These are phyloP conservation scores for Rallus crepitans DNA, from an alignment of 2,797 vertebrate genomes.

Conservation along the genomic window DNA sequence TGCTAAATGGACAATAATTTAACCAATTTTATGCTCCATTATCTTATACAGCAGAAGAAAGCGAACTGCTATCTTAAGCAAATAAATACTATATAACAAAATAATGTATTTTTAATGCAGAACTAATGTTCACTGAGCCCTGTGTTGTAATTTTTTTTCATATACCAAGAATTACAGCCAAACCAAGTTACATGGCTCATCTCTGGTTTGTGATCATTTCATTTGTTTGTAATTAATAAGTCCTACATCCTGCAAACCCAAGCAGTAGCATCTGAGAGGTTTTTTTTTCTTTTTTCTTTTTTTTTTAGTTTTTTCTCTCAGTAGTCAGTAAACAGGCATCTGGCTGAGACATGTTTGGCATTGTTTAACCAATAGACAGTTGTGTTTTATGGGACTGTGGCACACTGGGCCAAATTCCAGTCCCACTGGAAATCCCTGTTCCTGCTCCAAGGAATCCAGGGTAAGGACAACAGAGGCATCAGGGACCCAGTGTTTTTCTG, in stretches of 20 bases:
- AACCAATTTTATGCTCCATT: background rate
- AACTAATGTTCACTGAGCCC: background rate
- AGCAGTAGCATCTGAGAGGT: constrained; percentile 37
- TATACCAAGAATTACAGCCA: constrained; percentile 1
- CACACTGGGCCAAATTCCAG: constrained; percentile 59
- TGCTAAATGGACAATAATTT: background rate
- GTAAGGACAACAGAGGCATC: background rate
- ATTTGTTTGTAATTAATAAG: constrained; percentile 43
- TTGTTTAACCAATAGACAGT: constrained; percentile 60
- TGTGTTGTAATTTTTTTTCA: background rate
- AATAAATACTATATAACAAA: background rate
- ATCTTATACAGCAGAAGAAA: background rate
- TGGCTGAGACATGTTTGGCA: constrained; percentile 25
- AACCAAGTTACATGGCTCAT: constrained; percentile 22
- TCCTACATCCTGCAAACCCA: constrained; percentile 36
- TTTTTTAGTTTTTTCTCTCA: background rate
- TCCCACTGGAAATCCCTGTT: constrained; percentile 50
- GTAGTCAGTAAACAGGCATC: constrained; percentile 46
- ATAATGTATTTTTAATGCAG: background rate
- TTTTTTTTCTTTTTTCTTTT: background rate
- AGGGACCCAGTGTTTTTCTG: background rate
- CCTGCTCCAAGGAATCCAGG: constrained; percentile 12
- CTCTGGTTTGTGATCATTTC: constrained; percentile 29
- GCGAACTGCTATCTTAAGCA: background rate
- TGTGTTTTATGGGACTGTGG: constrained; percentile 44